Conservation (phyloP, 2,888 invertebrate species). For the Tetranychus piercei region DNA sequence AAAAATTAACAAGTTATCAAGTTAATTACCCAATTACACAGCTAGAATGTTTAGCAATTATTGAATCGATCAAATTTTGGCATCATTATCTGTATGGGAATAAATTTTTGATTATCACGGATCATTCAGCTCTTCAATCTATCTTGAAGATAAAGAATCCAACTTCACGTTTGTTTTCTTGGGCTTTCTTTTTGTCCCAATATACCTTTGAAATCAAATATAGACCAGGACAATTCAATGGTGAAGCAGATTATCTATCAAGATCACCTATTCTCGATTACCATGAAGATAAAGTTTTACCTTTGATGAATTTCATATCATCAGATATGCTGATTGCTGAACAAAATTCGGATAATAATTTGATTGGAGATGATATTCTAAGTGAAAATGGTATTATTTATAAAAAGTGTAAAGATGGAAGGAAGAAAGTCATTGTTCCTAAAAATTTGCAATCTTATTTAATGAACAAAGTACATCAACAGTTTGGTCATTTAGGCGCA, state of each 20-base stretch:
- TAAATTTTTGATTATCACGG: constrained; percentile 15
- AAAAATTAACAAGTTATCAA: constrained; percentile 25
- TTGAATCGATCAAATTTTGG: constrained; percentile 24
- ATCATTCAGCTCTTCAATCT: constrained; percentile 13
- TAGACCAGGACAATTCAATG: constrained; percentile 21
- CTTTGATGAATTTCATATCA: constrained; percentile 7
- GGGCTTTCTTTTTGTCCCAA: constrained; percentile 15
- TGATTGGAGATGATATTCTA: not conserved
- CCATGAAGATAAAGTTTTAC: not conserved
- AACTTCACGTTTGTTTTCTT: constrained; percentile 9
- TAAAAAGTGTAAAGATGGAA: not conserved
- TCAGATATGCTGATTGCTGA: not conserved
- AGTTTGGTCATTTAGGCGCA: constrained; percentile 15
- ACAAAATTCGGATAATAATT: not conserved
- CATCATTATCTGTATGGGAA: constrained; percentile 17
- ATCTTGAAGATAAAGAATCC: constrained; percentile 10
- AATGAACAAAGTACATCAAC: constrained; percentile 7
- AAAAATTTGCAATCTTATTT: not conserved
- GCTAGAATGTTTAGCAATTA: constrained; percentile 25
- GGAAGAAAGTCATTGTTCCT: not conserved
- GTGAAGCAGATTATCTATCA: constrained; percentile 24
- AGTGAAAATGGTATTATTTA: not conserved
- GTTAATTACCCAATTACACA: constrained; percentile 25
- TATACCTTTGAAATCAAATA: constrained; percentile 25
- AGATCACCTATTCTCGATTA: constrained; percentile 4